phyloP scores from a whole-genome alignment of 2,888 invertebrate genomes.

The Peribatodes rhomboidaria region DNA sequence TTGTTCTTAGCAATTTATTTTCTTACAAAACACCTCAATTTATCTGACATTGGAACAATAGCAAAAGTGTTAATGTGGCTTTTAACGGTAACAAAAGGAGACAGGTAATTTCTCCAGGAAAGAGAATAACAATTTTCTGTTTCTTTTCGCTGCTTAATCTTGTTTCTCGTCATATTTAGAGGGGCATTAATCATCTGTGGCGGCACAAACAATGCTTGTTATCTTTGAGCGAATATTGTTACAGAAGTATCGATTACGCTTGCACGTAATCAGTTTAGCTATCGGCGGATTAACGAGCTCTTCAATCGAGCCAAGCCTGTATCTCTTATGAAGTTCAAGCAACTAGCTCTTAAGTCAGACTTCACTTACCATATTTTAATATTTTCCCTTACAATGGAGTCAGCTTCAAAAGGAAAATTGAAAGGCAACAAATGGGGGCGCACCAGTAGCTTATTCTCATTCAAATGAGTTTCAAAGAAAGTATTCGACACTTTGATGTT shows the following conservation, averaged over 20 bases:
- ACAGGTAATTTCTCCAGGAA: constrained; percentile 37
- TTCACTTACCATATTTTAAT: constrained; percentile 79
- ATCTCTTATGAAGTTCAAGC: constrained; percentile 47
- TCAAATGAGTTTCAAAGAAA: constrained; percentile 78
- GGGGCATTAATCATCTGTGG: constrained; percentile 48
- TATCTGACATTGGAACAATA: constrained; percentile 23
- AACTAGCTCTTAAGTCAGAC: constrained; percentile 67
- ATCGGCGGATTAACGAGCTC: constrained; percentile 49
- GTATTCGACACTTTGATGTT: constrained; percentile 77
- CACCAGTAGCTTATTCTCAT: constrained; percentile 74
- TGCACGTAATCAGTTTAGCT: constrained; percentile 24
- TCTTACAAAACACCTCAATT: not conserved
- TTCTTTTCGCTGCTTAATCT: constrained; percentile 38
- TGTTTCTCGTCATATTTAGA: constrained; percentile 47
- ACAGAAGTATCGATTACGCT: constrained; percentile 35
- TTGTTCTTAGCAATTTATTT: not conserved
- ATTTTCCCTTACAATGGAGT: constrained; percentile 69
- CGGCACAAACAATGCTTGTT: constrained; percentile 45
- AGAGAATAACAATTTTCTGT: constrained; percentile 40
- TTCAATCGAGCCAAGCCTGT: constrained; percentile 37
- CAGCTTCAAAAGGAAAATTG: constrained; percentile 74
- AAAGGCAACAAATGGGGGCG: constrained; percentile 76
- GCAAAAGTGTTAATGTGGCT: constrained; percentile 28
- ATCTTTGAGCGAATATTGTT: constrained; percentile 45
- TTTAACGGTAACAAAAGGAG: constrained; percentile 32